Conservation (phyloP, 1,140 invertebrate species). For the Ectropis grisescens region DNA sequence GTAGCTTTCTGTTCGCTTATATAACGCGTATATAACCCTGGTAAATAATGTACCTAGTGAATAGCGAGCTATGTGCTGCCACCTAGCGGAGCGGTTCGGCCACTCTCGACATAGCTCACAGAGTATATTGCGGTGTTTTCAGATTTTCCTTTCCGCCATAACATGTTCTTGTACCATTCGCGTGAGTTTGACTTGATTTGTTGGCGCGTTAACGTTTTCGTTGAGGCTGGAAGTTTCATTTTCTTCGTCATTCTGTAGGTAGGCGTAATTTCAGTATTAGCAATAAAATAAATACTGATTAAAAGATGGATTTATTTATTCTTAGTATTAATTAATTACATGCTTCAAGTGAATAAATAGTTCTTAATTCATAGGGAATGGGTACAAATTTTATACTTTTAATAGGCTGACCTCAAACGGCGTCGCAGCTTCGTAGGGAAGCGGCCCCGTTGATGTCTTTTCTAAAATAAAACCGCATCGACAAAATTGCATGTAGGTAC, state of each 20-base stretch:
- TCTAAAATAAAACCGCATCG: no score
- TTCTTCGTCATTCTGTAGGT: background rate
- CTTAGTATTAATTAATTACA: background rate
- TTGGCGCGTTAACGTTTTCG: background rate
- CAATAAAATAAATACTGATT: background rate
- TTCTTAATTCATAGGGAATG: no score
- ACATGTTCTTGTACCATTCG: constrained; percentile 4
- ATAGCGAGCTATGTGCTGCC: constrained; percentile 64
- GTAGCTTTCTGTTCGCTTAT: constrained; percentile 69
- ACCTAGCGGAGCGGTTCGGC: constrained; percentile 51
- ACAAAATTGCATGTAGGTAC: no score
- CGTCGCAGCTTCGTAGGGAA: no score
- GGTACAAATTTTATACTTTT: no score
- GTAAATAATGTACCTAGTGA: constrained; percentile 64
- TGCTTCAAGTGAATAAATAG: background rate
- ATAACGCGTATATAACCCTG: constrained; percentile 61
- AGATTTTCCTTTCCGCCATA: constrained; percentile 30
- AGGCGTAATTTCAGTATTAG: background rate
- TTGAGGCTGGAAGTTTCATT: no score
- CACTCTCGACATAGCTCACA: constrained; percentile 27
- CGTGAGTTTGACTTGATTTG: background rate
- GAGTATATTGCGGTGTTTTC: constrained; percentile 40
- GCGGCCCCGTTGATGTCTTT: no score
- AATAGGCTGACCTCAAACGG: no score
- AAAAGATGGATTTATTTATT: background rate